Percentiles rank a stretch among this genome's conserved stretches.
Conservation (phyloP, 2,888 invertebrate genomes). For the Scaptodrosophila latifasciaeformis region DNA sequence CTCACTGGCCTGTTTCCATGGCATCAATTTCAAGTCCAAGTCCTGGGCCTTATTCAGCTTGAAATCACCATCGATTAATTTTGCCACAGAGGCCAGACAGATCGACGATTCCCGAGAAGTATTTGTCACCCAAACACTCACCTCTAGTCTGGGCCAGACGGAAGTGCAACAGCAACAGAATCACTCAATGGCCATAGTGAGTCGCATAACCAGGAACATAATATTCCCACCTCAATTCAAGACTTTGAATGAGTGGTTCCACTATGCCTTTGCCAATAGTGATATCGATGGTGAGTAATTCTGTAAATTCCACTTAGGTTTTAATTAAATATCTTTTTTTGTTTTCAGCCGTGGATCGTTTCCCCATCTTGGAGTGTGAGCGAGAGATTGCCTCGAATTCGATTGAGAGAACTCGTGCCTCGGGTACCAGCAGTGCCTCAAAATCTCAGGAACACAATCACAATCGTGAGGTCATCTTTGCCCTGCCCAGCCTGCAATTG, state of each 20-base stretch:
- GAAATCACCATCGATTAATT: constrained; percentile 93
- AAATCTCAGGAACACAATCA: constrained; percentile 87
- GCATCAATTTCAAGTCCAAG: constrained; percentile 96
- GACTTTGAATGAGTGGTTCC: constrained; percentile 96
- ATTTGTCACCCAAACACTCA: constrained; percentile 92
- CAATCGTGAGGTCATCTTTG: constrained; percentile 96
- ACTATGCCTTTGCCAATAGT: constrained; percentile 95
- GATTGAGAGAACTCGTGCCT: constrained; percentile 77
- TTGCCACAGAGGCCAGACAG: constrained; percentile 95
- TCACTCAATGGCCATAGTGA: constrained; percentile 95
- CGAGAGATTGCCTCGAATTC: constrained; percentile 78
- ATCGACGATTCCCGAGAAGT: constrained; percentile 84
- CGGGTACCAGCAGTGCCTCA: constrained; percentile 76
- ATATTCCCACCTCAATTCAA: constrained; percentile 97
- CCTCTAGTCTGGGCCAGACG: constrained; percentile 88
- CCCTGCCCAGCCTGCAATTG: constrained; percentile 92
- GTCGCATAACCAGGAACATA: constrained; percentile 91
- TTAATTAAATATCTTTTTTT: constrained; percentile 22
- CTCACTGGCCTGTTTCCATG: constrained; percentile 97
- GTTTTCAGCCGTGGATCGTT: constrained; percentile 87
- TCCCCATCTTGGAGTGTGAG: constrained; percentile 91
- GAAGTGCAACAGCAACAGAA: constrained; percentile 80
- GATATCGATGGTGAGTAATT: constrained; percentile 90
- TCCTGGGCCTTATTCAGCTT: constrained; percentile 97
- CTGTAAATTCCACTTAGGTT: background rate